Evolutionary conservation across 2,113 vertebrate species (phyloP), one percentile per base, ranked within the genome.

Genomic region (Barbus barbus): DNA sequence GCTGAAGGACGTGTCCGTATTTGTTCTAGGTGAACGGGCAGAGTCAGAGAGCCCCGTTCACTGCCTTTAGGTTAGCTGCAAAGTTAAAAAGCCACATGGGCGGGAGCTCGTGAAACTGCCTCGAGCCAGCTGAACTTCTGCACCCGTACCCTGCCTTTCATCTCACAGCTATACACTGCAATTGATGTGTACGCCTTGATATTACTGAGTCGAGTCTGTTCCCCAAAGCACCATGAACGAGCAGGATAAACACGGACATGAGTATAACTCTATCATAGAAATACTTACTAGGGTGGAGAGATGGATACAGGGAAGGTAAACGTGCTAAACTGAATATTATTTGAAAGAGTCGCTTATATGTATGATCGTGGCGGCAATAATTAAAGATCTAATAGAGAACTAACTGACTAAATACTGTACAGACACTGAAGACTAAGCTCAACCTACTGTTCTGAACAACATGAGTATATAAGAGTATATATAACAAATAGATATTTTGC

Each of bases 51-150:
- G 90, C 90, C 72, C 90, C 91, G 69, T 88, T 77, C 31, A 93
- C 5, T 0, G 88, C 92, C 88, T 90, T 92, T 71, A 94, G 72
- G 86, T 95, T 94, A 84, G 84, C 89, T 94, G 75, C 9, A 8
- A 44, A 79, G 73, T 84, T 76, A 76, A 77, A 63, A 83, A 76
- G 81, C 48, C 28, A 44, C n/a, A 73, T 46, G 58, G 28, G 72
- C 22, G 22, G 20, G 78, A 87, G 82, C 33, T 63, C 2, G 60
- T 48, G 24, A 67, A 67, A 26, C 51, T n/a, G 63, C 73, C 53
- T 56, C 14, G 1, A 58, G 5, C 63, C 83, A 20, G 3, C 80
- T 78, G 84, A 90, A 90, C 86, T 85, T 79, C 41, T 88, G 84
- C 85, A 89, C 89, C 74, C 16, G 0, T 9, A 24, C 26, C 3